Base-by-base conservation (phyloP, 2,888 invertebrate species). In the Chesias legatella region DNA sequence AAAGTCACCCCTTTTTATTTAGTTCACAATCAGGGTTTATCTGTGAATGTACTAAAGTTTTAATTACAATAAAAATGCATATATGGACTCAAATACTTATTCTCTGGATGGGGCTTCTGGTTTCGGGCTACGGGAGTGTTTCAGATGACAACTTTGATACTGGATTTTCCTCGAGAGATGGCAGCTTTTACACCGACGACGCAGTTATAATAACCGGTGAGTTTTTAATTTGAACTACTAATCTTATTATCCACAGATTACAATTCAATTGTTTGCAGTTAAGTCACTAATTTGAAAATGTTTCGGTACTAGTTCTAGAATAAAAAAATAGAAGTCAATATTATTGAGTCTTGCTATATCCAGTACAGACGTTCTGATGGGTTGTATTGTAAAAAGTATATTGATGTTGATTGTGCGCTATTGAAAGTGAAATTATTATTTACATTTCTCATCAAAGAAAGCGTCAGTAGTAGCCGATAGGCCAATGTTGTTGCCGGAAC, bases 201-300 rank as follows among this genome's bases (percentile, higher is more conserved):
- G 80, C 88, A 43, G 79, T 90, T 53, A 71, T 88, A 52, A 56
- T 90, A 40, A 85, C 85, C 55, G 89, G 89, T 90, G 60, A 81
- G 83, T 51, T 6, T 51, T 6, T 30, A 45, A 32, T 29, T 27
- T 3, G 5, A 7, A 32, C 10, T 30, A 30, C 21, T 30, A 3
- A n/a, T n/a, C n/a, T n/a, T n/a, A n/a, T n/a, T n/a, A n/a, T n/a
- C n/a, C n/a, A n/a, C n/a, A n/a, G n/a, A n/a, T n/a, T n/a, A n/a
- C n/a, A n/a, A n/a, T n/a, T n/a, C n/a, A n/a, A n/a, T n/a, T n/a
- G n/a, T n/a, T n/a, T n/a, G n/a, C n/a, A n/a, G n/a, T n/a, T n/a
- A n/a, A n/a, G 8, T 10, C 29, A 22, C 5, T 22, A 17, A 33
- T 4, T 25, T 25, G 6, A 36, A 25, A 17, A 17, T 17, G 5